A percentile compares a stretch with the other conserved stretches of the same genome.
Conservation (phyloP, 2,888 invertebrate genomes). For the Stegana nigrithorax region DNA sequence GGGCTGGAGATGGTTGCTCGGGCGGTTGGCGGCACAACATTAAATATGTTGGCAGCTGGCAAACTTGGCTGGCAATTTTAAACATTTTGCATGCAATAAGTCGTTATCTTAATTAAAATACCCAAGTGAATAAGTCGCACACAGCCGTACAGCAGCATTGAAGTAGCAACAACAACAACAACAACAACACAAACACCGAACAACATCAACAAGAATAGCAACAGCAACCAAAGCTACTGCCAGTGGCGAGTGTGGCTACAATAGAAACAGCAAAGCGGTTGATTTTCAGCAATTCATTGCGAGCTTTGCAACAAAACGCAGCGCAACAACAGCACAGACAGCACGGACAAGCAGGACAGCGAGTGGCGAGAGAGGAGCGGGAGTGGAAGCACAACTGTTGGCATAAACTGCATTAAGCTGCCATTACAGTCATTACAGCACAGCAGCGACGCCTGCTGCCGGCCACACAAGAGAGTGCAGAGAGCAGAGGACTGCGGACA, state of each 20-base stretch:
- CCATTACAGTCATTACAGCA: too few relatives aligned
- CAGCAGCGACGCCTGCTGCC: too few relatives aligned
- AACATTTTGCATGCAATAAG: constrained; percentile 3
- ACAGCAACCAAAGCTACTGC: not conserved
- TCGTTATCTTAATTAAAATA: constrained; percentile 19
- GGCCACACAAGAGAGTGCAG: too few relatives aligned
- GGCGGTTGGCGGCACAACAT: not conserved
- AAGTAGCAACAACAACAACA: not conserved
- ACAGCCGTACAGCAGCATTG: too few relatives aligned
- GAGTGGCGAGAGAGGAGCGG: not conserved
- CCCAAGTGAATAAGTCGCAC: constrained; percentile 15
- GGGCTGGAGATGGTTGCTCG: too few relatives aligned
- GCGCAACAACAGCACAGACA: not conserved
- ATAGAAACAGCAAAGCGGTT: not conserved
- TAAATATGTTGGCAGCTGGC: constrained; percentile 9
- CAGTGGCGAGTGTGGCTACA: too few relatives aligned
- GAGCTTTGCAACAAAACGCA: too few relatives aligned
- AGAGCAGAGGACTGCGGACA: too few relatives aligned
- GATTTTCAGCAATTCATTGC: constrained; percentile 1
- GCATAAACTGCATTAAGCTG: too few relatives aligned
- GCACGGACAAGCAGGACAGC: not conserved
- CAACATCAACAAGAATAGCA: not conserved
- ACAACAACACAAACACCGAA: not conserved
- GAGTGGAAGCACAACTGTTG: too few relatives aligned
- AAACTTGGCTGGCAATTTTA: not conserved